phyloP scores from a whole-genome alignment of 1,140 invertebrate species.

The Apis florea region DNA sequence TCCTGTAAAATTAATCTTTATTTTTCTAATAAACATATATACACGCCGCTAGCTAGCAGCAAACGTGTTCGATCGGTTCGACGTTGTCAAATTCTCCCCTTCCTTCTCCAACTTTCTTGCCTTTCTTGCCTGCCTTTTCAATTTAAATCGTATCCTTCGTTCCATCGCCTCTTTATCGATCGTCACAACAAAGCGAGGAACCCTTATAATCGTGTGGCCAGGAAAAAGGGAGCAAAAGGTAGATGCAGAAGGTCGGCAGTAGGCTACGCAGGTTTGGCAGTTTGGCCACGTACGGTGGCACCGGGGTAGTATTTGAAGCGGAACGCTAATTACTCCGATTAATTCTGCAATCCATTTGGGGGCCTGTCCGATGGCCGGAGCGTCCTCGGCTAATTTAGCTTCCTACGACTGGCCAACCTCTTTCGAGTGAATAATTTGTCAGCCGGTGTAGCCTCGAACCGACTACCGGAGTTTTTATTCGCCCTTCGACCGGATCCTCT shows the following conservation, averaged over 20 bases:
- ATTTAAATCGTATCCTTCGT: neutral
- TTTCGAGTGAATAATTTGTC: slow-evolving; percentile 47
- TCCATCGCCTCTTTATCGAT: neutral
- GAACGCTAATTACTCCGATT: slow-evolving; percentile 44
- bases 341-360: slow-evolving; percentile 48
- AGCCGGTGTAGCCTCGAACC: slow-evolving; percentile 11
- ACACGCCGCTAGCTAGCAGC: too few relatives aligned
- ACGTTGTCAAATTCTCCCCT: neutral
- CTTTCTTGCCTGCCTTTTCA: neutral
- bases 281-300: slow-evolving; percentile 20
- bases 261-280: slow-evolving; percentile 21
- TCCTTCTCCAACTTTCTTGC: neutral
- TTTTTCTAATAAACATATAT: neutral
- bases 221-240: slow-evolving; percentile 17
- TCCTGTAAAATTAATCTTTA: neutral
- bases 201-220: slow-evolving; percentile 44
- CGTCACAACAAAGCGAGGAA: neutral
- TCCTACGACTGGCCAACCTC: slow-evolving; percentile 30
- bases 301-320: slow-evolving; percentile 30
- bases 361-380: slow-evolving; percentile 33
- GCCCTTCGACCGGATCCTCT: neutral
- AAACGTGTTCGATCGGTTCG: neutral
- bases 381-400: slow-evolving; percentile 46
- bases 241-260: neutral
- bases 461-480: slow-evolving; percentile 48